Conservation (phyloP, 92 coral and sea anemone genomes). For the Heliopora coerulea region DNA sequence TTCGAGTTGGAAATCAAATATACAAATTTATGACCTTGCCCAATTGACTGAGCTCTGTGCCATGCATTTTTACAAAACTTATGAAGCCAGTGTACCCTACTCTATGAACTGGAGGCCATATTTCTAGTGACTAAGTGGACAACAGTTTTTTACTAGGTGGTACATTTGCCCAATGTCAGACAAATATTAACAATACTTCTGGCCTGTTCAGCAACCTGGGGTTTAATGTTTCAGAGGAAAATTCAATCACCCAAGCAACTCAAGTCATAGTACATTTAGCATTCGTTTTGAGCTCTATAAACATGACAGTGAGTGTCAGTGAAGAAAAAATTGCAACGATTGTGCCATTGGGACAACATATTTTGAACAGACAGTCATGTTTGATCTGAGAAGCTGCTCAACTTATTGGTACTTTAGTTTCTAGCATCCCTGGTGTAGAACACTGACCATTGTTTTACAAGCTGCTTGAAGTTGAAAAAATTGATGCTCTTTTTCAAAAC, state of each 20-base stretch:
- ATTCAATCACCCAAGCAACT: constrained; percentile 3
- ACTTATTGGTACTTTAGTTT: constrained; percentile 30
- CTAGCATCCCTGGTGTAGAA: constrained; percentile 18
- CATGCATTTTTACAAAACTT: constrained; percentile 50
- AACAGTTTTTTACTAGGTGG: constrained; percentile 26
- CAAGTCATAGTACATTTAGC: constrained; percentile 9
- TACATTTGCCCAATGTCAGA: neutral
- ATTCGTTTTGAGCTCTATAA: constrained; percentile 3
- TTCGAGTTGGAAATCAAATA: constrained; percentile 59
- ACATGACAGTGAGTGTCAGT: neutral
- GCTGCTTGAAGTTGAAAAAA: constrained; percentile 28
- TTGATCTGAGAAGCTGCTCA: constrained; percentile 28
- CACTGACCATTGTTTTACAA: constrained; percentile 25
- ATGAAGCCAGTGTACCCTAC: constrained; percentile 49
- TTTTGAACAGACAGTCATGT: too few species aligned
- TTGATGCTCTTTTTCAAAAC: constrained; percentile 38
- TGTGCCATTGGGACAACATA: too few species aligned
- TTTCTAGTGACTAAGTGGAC: constrained; percentile 15
- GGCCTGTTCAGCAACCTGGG: constrained; percentile 22
- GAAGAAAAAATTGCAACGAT: neutral
- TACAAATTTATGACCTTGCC: constrained; percentile 49
- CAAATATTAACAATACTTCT: constrained; percentile 12
- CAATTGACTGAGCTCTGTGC: constrained; percentile 50
- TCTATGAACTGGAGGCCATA: constrained; percentile 49
- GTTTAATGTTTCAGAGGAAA: constrained; percentile 19